Evolutionary conservation across 2,113 vertebrate genomes (phyloP).

Genomic region (Cepphus grylle): DNA sequence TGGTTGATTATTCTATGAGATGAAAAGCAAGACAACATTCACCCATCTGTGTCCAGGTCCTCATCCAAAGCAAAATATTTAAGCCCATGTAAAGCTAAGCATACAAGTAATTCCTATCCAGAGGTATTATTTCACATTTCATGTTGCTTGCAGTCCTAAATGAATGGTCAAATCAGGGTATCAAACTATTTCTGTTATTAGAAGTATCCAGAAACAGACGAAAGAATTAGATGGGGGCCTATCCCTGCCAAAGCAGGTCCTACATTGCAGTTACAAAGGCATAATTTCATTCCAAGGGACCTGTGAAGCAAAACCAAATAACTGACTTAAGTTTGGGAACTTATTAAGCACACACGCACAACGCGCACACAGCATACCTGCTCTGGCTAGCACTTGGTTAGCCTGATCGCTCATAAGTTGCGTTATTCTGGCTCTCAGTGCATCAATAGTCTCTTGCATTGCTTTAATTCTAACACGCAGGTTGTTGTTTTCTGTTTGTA

Average conservation of each 20-base stretch:
- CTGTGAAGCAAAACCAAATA: not conserved
- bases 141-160: not conserved
- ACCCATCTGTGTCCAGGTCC: not conserved
- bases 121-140: not conserved
- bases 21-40: not conserved
- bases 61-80: not conserved
- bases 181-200: not conserved
- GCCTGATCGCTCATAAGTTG: constrained; percentile 92
- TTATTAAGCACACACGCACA: not conserved
- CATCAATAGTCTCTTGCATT: constrained; percentile 96
- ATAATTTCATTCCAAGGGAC: not conserved
- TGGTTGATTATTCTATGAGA: not conserved
- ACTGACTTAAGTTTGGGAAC: not conserved
- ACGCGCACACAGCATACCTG: constrained; percentile 71
- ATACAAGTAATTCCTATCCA: not conserved
- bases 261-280: not conserved
- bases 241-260: not conserved
- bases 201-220: not conserved
- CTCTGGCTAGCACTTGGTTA: constrained; percentile 84
- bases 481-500: constrained; percentile 96
- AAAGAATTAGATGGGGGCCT: not conserved
- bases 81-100: not conserved
- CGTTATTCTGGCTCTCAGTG: constrained; percentile 84
- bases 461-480: constrained; percentile 94
- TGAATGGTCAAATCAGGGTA: not conserved